Evolutionary conservation across 1,140 invertebrate species (phyloP).

Genomic region (Pseudobourletiella spinata): DNA sequence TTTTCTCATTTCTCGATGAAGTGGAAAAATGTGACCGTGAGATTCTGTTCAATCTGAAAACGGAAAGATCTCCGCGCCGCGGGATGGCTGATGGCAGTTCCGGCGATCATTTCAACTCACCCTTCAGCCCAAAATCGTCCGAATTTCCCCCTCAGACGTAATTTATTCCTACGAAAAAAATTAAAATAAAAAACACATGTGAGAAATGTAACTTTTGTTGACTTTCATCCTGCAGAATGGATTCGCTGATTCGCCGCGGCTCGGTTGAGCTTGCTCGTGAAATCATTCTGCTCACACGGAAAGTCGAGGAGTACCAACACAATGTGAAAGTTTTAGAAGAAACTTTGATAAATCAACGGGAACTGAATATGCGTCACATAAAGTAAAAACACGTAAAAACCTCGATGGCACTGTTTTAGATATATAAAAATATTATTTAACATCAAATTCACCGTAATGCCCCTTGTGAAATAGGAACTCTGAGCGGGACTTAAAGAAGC

Average conservation of each 20-base stretch:
- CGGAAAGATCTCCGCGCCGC: neutral
- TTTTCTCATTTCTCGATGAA: slow-evolving; percentile 33
- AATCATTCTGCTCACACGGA: slow-evolving; percentile 25
- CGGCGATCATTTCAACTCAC: neutral
- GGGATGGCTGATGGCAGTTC: neutral
- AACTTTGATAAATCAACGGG: slow-evolving; percentile 42
- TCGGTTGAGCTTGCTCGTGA: slow-evolving; percentile 31
- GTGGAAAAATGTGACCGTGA: slow-evolving; percentile 29
- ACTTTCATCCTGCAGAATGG: slow-evolving; percentile 13
- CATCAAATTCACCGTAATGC: slow-evolving; percentile 2
- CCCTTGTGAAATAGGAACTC: slow-evolving; percentile 31
- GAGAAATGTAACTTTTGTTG: no score
- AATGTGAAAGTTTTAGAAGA: slow-evolving; percentile 41
- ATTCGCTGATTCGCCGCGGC: slow-evolving; percentile 30
- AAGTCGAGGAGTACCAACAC: slow-evolving; percentile 44
- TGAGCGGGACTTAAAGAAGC: slow-evolving; percentile 39
- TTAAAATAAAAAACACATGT: no score
- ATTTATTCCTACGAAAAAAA: no score
- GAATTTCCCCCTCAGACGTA: slow-evolving; percentile 2
- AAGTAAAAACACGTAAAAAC: slow-evolving; percentile 25
- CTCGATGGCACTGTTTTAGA: neutral
- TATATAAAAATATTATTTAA: neutral
- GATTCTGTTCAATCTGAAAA: slow-evolving; percentile 23
- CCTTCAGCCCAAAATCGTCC: neutral
- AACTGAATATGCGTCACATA: slow-evolving; percentile 41